phyloP scores from a whole-genome alignment of 2,113 vertebrate genomes.

The Takifugu flavidus region DNA sequence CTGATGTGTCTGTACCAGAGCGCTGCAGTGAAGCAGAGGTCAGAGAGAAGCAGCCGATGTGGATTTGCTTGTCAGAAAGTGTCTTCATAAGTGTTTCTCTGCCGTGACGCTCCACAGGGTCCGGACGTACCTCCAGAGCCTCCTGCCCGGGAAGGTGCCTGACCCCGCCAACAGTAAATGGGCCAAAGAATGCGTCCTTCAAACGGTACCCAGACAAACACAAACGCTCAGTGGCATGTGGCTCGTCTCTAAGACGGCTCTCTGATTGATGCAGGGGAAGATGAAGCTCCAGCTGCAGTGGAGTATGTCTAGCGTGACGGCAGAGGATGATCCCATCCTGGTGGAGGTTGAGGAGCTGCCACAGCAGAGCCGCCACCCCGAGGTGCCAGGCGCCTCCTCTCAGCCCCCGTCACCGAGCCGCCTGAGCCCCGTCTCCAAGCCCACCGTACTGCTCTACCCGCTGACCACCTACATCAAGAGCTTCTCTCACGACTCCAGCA shows the following conservation, averaged over 20 bases:
- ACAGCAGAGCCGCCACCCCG: conserved; percentile 7
- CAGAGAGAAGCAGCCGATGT: neutral
- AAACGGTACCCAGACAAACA: conserved; percentile 53
- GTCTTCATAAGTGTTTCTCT: neutral
- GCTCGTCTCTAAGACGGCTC: neutral
- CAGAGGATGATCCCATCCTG: conserved; percentile 58
- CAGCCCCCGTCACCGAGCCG: neutral
- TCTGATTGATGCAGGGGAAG: conserved; percentile 49
- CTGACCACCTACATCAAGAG: conserved; percentile 71
- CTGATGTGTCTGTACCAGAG: conserved; percentile 47
- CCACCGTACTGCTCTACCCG: conserved; percentile 15
- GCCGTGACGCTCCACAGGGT: conserved; percentile 39
- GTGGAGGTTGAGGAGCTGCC: conserved; percentile 68
- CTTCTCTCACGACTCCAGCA: conserved; percentile 69
- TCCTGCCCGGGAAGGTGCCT: conserved; percentile 65
- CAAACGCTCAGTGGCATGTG: neutral
- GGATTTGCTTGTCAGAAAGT: neutral
- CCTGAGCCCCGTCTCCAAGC: neutral
- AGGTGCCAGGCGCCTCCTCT: neutral
- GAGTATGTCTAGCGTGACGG: conserved; percentile 31
- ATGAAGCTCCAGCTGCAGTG: conserved; percentile 45
- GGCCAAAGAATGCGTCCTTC: conserved; percentile 65
- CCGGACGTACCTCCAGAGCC: conserved; percentile 35
- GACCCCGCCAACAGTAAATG: conserved; percentile 81
- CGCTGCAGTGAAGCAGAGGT: conserved; percentile 63